Evolutionary conservation across 2,888 invertebrate genomes (phyloP), one percentile per base, ranked within the genome.

Genomic region (Rotaria sp.): DNA sequence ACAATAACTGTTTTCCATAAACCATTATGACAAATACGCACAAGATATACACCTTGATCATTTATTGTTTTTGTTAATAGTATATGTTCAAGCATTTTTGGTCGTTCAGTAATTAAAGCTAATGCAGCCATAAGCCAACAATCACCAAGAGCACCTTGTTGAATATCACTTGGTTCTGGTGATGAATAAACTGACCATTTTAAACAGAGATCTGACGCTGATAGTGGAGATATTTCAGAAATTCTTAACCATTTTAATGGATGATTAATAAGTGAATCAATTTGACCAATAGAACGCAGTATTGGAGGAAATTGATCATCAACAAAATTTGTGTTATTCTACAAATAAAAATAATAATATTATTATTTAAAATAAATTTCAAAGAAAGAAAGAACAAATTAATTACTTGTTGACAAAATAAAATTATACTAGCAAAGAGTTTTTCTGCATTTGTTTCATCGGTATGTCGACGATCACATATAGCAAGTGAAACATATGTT

Each of bases 1-100:
- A 99, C 95, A 26, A 97, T 93, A 50, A 98, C 95, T 0, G 96
- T 96, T 75, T 94, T 95, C 98, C 98, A 98, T 88, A 95, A 94
- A 7, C 99, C 99, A 90, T 99, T 97, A 91, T 97, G 96, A 91
- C 97, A 99, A 87, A 99, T 93, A 15, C 91, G 88, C n/a, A 91
- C 90, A 88, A 92, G 92, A 89, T 93, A 93, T 15, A 92, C 92
- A 11, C 93, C 93, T 59, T 87, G 84, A 45, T 50, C n/a, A 75
- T 85, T 85, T 15, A 80, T 45, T 18, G 52, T 52, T 84, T 85
- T 85, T 26, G 84, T 87, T 50, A 87, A 84, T 11, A 87, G 48
- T 24, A 87, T 85, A 75, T 84, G 55, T 85, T 67, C 41, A n/a
- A 86, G 59, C 38, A 86, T 74, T 41, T 86, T 75, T 41, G 85